Conservation (phyloP, 2,797 vertebrate genomes). For the Natrix natrix region DNA sequence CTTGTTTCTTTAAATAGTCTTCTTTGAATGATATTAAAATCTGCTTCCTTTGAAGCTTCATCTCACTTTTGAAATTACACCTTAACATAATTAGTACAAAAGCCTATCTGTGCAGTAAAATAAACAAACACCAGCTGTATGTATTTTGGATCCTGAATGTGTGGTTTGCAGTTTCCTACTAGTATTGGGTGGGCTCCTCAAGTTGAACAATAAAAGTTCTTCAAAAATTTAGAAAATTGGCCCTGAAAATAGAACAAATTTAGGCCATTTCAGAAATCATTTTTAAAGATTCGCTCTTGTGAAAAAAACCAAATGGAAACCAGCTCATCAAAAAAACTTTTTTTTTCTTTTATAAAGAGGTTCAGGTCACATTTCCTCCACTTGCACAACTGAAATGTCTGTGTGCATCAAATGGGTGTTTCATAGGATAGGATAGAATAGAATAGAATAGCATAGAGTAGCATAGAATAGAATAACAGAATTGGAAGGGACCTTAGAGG, state of each 20-base stretch:
- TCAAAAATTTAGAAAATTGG: background rate
- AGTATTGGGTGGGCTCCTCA: background rate
- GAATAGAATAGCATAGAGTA: too few species aligned
- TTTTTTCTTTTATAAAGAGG: background rate
- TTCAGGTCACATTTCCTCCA: constrained; percentile 3
- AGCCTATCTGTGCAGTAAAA: background rate
- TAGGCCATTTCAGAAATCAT: background rate
- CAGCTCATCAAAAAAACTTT: background rate
- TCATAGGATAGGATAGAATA: too few species aligned
- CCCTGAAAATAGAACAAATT: background rate
- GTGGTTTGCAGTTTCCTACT: background rate
- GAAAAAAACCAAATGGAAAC: background rate
- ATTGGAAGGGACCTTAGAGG: too few species aligned
- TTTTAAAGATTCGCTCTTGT: background rate
- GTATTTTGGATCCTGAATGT: background rate
- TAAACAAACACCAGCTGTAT: background rate
- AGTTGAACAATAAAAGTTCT: background rate
- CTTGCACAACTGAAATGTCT: background rate
- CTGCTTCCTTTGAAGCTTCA: background rate
- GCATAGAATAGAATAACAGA: too few species aligned
- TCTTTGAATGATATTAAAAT: background rate
- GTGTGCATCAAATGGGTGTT: background rate
- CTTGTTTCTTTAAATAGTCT: background rate
- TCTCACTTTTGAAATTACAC: background rate
- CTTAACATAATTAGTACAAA: background rate